Base-by-base conservation (phyloP, 2,888 invertebrate species). In the Uropetala carovei region DNA sequence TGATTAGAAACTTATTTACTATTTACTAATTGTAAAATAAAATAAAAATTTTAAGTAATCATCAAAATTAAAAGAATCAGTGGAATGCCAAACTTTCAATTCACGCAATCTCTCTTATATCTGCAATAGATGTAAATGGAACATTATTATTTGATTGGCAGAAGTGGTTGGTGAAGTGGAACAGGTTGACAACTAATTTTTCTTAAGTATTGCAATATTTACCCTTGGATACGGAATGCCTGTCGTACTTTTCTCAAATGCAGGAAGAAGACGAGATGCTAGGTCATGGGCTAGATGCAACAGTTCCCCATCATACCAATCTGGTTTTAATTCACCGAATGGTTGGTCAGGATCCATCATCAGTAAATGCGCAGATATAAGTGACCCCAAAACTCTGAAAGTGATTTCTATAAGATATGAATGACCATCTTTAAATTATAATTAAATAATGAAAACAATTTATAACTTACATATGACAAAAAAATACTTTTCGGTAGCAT, bases 351-450 rank as follows among this genome's bases (percentile, higher is more conserved):
- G 94, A 93, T 96, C 96, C 22, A 94, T 95, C 92, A 96, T 96
- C 81, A 97, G 95, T 93, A 97, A 94, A 94, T 97, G 97, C 64
- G 96, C 96, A n/a, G 96, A 96, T 85, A 97, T 94, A 59, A 97
- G 94, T 14, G 96, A 96, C 86, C 97, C 97, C 68, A 97, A 94
- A 27, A 97, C 94, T 93, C 96, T 94, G 75, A 81, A 93, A 93
- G 43, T n/a, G 82, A 92, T 89, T 43, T 43, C 43, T 56, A 89
- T 30, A 27, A 13, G 11, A 75, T 59, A 92, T 68, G 22, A 92
- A 86, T 57, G n/a, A 85, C 58, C 8, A 22, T 8, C 27, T 84
- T 59, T 13, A 89, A 57, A 82, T 92, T 16, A 58, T n/a, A 85
- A 18, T 92, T 43, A 43, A 60, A 18, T 60, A 60, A 27, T 5